phyloP scores from a whole-genome alignment of 1,140 invertebrate species.

The Scaptomyza pallida region DNA sequence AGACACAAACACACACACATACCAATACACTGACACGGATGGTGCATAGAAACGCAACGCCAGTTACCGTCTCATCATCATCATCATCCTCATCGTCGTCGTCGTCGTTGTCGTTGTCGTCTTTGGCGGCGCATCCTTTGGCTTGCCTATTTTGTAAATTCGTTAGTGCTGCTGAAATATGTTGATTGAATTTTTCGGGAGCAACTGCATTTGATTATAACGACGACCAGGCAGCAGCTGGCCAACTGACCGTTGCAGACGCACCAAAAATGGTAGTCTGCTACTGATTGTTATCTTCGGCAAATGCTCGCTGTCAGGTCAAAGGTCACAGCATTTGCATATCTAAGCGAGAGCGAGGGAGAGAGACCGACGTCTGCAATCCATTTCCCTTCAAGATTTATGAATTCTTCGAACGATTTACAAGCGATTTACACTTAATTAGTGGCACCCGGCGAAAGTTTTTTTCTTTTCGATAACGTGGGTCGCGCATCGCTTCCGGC shows the following conservation, averaged over 20 bases:
- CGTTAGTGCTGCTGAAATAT: constrained; percentile 84
- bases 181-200: constrained; percentile 83
- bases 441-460: constrained; percentile 71
- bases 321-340: constrained; percentile 56
- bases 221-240: constrained; percentile 43
- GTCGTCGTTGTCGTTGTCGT: constrained; percentile 8
- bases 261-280: constrained; percentile 42
- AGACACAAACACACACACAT: background rate
- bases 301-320: constrained; percentile 34
- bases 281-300: constrained; percentile 62
- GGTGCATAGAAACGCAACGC: constrained; percentile 14
- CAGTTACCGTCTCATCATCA: constrained; percentile 58
- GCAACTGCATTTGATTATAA: constrained; percentile 82
- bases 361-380: constrained; percentile 1
- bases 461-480: constrained; percentile 34
- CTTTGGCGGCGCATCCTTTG: constrained; percentile 74
- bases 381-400: constrained; percentile 66
- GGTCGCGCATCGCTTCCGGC: constrained; percentile 49
- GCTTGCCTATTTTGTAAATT: constrained; percentile 83
- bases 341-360: background rate
- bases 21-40: constrained; percentile 38
- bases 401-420: constrained; percentile 71
- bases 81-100: constrained; percentile 15
- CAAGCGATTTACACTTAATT: constrained; percentile 82
- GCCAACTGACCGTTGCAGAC: constrained; percentile 33